A percentile compares a stretch with the other conserved stretches of the same genome.
These are phyloP conservation scores for Caenorhabditis uteleia DNA, from an alignment of 2,888 invertebrate genomes.

Conservation along the genomic window DNA sequence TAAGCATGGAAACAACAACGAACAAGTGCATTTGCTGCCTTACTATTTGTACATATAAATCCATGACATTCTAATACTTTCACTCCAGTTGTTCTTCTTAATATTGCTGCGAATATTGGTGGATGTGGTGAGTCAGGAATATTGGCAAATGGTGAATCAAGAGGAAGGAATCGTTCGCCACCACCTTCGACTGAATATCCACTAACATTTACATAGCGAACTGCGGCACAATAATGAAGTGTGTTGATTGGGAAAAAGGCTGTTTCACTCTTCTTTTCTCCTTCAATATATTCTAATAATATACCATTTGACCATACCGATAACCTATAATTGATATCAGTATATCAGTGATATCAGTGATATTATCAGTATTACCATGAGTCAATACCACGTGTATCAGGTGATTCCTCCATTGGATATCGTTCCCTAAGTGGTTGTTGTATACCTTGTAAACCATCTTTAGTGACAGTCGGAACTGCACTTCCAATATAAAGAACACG, in stretches of 20 bases:
- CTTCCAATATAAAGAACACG: conserved; percentile 94
- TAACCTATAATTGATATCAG: conserved; percentile 46
- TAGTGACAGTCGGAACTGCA: conserved; percentile 93
- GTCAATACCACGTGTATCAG: conserved; percentile 87
- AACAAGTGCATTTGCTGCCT: conserved; percentile 90
- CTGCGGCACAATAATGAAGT: conserved; percentile 90
- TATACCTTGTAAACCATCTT: conserved; percentile 81
- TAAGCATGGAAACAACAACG: conserved; percentile 94
- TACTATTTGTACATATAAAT: conserved; percentile 93
- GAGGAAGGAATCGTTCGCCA: conserved; percentile 79
- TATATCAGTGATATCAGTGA: too few relatives aligned
- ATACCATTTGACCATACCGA: conserved; percentile 97
- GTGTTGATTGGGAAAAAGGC: conserved; percentile 94
- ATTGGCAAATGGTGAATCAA: conserved; percentile 93
- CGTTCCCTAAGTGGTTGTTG: conserved; percentile 94
- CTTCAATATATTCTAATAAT: conserved; percentile 89
- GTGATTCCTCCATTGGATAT: conserved; percentile 91
- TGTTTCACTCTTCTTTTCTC: conserved; percentile 88
- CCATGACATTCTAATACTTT: conserved; percentile 97
- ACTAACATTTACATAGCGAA: conserved; percentile 82
- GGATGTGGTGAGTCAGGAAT: conserved; percentile 91
- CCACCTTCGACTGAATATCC: conserved; percentile 73
- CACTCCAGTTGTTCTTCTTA: conserved; percentile 92
- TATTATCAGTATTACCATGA: conserved; percentile 77
- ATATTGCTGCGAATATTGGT: conserved; percentile 92